Evolutionary conservation across 2,888 invertebrate species (phyloP), one percentile per base, ranked within the genome.

Genomic region (Arrhopalites spinosus): DNA sequence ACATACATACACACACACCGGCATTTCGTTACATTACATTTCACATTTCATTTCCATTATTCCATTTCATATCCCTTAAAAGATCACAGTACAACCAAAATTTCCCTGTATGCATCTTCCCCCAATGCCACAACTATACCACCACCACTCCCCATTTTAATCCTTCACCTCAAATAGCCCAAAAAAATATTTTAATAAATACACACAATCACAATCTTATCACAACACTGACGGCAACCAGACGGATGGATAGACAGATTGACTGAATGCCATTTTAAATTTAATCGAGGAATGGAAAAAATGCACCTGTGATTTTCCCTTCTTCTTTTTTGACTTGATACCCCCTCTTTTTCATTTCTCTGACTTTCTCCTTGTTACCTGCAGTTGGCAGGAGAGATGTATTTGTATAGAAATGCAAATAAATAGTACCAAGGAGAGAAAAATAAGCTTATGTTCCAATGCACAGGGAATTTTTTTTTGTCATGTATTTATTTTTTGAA

Each of bases 261-360:
- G 67, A 68, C 25, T 47, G 67, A 68, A 68, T 25, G 47, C 67
- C 15, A 68, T 66, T 66, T 66, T 5, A 36, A 66, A 66, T 66
- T 17, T 20, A 43, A 66, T 66, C 23, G 47, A 25, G 20, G 47
- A 47, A n/a, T n/a, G n/a, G n/a, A n/a, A n/a, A 36, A 29, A 53
- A 50, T 53, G 69, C 69, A 69, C 69, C 69, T 69, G 69, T 69
- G 69, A 69, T 53, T 69, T 29, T 25, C 36, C 11, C 11, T n/a
- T n/a, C n/a, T n/a, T n/a, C n/a, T n/a, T n/a, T 13, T 25, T 66
- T 43, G 43, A 17, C 66, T 66, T 47, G 30, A 64, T 27, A 15
- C 64, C 25, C 29, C 20, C 36, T 36, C 36, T 36, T 11, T 36
- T 11, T 36, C 36, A 36, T 3, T 36, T 36, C 36, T 36, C 36